phyloP scores from a whole-genome alignment of 2,888 invertebrate species.

The Perithous albicinctus region DNA sequence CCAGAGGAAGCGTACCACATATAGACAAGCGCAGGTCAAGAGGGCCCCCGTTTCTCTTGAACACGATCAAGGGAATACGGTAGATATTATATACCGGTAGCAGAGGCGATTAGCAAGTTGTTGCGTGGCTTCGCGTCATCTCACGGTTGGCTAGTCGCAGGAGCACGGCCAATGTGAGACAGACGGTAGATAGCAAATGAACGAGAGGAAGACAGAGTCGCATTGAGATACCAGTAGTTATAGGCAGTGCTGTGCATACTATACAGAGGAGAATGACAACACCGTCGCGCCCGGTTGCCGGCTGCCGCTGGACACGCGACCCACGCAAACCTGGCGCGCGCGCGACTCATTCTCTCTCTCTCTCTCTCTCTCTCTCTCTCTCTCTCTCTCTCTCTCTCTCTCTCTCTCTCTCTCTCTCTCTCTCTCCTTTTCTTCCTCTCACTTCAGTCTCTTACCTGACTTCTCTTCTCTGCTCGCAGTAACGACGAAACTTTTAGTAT shows the following conservation, averaged over 20 bases:
- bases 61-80: slow-evolving; percentile 11
- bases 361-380: slow-evolving; percentile 67
- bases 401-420: slow-evolving; percentile 67
- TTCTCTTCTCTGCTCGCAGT: slow-evolving; percentile 31
- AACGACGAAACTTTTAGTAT: slow-evolving; percentile 39
- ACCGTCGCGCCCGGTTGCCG: slow-evolving; percentile 60
- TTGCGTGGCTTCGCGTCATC: slow-evolving; percentile 78
- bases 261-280: slow-evolving; percentile 23
- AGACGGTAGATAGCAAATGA: slow-evolving; percentile 33
- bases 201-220: slow-evolving; percentile 35
- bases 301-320: slow-evolving; percentile 70
- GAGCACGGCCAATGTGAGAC: slow-evolving; percentile 56
- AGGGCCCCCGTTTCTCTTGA: slow-evolving; percentile 40
- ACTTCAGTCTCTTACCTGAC: slow-evolving; percentile 45
- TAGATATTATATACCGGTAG: slow-evolving; percentile 71
- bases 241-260: slow-evolving; percentile 11
- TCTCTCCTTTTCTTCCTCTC: slow-evolving; percentile 69
- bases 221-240: slow-evolving; percentile 20
- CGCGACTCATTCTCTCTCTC: slow-evolving; percentile 65
- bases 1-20: too few relatives aligned
- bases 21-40: slow-evolving; percentile 21
- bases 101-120: slow-evolving; percentile 75
- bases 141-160: slow-evolving; percentile 79
- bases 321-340: slow-evolving; percentile 72
- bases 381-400: slow-evolving; percentile 66